Evolutionary conservation across 1,140 invertebrate species (phyloP).

Genomic region (Battus philenor): DNA sequence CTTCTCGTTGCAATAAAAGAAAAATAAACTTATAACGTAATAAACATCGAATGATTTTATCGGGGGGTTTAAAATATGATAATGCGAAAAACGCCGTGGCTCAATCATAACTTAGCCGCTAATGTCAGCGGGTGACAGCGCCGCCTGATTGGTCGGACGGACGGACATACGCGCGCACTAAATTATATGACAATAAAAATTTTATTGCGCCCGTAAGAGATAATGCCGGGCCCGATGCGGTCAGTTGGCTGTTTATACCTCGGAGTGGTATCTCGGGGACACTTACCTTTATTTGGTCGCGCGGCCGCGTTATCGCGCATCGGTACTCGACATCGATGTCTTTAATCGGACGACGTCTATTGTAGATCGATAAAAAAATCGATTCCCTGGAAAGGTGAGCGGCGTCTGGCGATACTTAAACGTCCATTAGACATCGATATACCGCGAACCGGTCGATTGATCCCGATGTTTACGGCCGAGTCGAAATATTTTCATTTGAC

Average conservation of each 20-base stretch:
- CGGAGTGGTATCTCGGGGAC: neutral
- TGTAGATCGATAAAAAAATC: constrained; percentile 9
- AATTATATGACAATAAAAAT: constrained; percentile 50
- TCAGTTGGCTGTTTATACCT: neutral
- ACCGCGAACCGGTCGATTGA: constrained; percentile 6
- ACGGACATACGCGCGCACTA: constrained; percentile 27
- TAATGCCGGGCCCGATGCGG: constrained; percentile 7
- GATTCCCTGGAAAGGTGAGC: neutral
- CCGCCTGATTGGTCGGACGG: constrained; percentile 35
- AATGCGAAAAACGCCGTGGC: constrained; percentile 40
- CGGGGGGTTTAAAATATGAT: constrained; percentile 40
- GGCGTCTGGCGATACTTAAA: neutral
- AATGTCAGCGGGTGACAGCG: constrained; percentile 40
- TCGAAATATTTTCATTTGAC: constrained; percentile 15
- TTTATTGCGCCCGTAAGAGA: constrained; percentile 32
- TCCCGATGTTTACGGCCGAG: constrained; percentile 3
- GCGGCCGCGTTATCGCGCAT: neutral
- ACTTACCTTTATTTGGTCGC: constrained; percentile 6
- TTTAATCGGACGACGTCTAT: constrained; percentile 2
- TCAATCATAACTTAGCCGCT: constrained; percentile 55
- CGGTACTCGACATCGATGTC: constrained; percentile 5
- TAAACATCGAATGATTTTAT: constrained; percentile 52
- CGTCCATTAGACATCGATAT: constrained; percentile 8
- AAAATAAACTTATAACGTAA: constrained; percentile 29
- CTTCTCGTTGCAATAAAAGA: constrained; percentile 38